A percentile compares a stretch with the other conserved stretches of the same genome.
phyloP scores from a whole-genome alignment of 2,113 vertebrate species.

The Panurus biarmicus region DNA sequence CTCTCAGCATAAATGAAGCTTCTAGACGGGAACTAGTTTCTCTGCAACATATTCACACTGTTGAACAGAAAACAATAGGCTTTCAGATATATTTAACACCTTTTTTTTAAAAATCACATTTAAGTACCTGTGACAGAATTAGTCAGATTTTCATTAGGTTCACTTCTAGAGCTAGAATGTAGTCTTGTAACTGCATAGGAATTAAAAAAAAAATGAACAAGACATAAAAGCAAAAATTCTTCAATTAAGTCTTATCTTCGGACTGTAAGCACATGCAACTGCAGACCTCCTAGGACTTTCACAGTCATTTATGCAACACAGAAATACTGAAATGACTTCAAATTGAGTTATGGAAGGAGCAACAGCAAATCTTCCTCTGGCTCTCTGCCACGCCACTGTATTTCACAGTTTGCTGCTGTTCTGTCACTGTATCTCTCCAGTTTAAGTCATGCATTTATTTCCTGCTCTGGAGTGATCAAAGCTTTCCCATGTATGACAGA shows the following conservation, averaged over 20 bases:
- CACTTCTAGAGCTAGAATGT: background rate
- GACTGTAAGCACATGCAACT: background rate
- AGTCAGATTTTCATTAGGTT: background rate
- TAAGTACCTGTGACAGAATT: background rate
- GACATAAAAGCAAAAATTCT: background rate
- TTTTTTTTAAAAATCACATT: background rate
- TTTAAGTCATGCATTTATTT: conserved; percentile 10
- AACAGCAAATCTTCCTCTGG: background rate
- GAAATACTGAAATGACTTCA: background rate
- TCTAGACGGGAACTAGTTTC: background rate
- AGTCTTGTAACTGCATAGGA: background rate
- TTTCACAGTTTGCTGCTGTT: background rate
- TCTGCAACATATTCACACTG: background rate
- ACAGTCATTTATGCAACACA: background rate
- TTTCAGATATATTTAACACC: background rate
- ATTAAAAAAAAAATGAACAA: background rate
- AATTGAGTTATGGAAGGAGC: background rate
- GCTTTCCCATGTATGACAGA: background rate
- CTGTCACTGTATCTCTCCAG: background rate
- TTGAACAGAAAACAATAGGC: background rate
- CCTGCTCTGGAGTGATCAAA: conserved; percentile 10
- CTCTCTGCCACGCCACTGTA: background rate
- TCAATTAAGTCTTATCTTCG: background rate
- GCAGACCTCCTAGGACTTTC: background rate
- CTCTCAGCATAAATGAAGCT: background rate